Base-by-base conservation (phyloP, 2,888 invertebrate genomes). In the Sarcophaga caerulescens region DNA sequence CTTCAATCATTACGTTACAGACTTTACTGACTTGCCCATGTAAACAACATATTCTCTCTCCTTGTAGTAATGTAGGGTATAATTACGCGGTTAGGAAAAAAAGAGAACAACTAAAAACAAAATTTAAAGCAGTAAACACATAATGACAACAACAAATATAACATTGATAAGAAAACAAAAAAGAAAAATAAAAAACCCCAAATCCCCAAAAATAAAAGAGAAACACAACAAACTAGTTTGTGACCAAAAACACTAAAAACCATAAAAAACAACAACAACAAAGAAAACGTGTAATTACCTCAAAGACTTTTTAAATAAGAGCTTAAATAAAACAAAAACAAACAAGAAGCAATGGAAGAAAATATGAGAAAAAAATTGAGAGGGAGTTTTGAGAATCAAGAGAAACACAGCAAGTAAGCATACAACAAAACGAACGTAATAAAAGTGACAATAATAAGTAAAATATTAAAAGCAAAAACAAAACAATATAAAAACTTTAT, bases 201-300 rank as follows among this genome's bases (percentile, higher is more conserved):
- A 62, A 73, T 57, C 45, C 44, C 35, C 35, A 35, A 35, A 77
- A 79, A 73, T 76, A 47, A 59, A 63, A 25, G 25, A 4, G 45
- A 23, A 71, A 35, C 8, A 73, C 68, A 59, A 57, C 65, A 82
- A 86, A 86, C 84, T 65, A 66, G 83, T 86, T 84, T 84, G 65
- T 63, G 81, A 70, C 63, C 25, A 63, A 74, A 77, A 78, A 77
- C 25, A 65, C 69, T 70, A 66, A 52, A 35, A 59, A 83, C 8
- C 14, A 74, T 35, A 35, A 35, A 35, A 45, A 80, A 69, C 63
- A 44, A 45, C n/a, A 78, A 47, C 74, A 76, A 35, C 52, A 65
- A 35, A 79, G 8, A 4, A 47, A 62, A 35, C 35, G 35, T 74
- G 52, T 35, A 62, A 45, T 25, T 74, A 57, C 78, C 69, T 71